Evolutionary conservation across 1,140 invertebrate genomes (phyloP).

Genomic region (Drosophila bifasciata): DNA sequence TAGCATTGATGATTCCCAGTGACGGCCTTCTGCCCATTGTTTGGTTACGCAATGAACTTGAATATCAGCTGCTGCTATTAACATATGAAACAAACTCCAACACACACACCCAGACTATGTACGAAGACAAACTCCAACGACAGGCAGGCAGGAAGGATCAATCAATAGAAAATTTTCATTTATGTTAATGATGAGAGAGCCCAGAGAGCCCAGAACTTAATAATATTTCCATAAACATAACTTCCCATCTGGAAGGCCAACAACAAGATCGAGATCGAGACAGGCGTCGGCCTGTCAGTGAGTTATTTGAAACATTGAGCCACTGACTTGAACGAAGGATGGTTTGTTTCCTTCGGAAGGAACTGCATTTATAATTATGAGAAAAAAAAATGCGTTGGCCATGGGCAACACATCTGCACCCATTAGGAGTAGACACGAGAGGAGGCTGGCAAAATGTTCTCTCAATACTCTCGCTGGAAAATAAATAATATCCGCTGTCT

Average conservation of each 20-base stretch:
- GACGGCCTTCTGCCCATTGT: background rate
- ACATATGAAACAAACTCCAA: conserved; percentile 45
- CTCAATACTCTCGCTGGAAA: too few species aligned
- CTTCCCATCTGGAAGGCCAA: conserved; percentile 23
- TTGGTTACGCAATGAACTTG: background rate
- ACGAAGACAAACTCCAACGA: conserved; percentile 31
- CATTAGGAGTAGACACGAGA: conserved; percentile 15
- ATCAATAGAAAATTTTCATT: conserved; percentile 38
- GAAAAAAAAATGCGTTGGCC: conserved; percentile 41
- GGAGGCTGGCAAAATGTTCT: conserved; percentile 29
- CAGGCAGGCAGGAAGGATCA: conserved; percentile 27
- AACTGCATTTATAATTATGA: conserved; percentile 60
- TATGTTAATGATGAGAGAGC: conserved; percentile 45
- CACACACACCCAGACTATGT: too few species aligned
- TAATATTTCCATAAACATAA: conserved; percentile 1
- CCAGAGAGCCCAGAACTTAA: background rate
- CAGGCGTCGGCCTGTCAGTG: conserved; percentile 15
- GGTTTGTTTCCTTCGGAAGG: too few species aligned
- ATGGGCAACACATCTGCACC: conserved; percentile 44
- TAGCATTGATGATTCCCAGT: too few species aligned
- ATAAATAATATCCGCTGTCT: conserved; percentile 56
- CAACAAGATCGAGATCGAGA: too few species aligned
- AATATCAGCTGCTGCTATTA: conserved; percentile 38
- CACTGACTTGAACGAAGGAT: conserved; percentile 4
- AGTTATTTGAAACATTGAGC: conserved; percentile 37